These are phyloP conservation scores for Trichonephila clavata DNA, from an alignment of 1,140 invertebrate species.

Conservation along the genomic window DNA sequence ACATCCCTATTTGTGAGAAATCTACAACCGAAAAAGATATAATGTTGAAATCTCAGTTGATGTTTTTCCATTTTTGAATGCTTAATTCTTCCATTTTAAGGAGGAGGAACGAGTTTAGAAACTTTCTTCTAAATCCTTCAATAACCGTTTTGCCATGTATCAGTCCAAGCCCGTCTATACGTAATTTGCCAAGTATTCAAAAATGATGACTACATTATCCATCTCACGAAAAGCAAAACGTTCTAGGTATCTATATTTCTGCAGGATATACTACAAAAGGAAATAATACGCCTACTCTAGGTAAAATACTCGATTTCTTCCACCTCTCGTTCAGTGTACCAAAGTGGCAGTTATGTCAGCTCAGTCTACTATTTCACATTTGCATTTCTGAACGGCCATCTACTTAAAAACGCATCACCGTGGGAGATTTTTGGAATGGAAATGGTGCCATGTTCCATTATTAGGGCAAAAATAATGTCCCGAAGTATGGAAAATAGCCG, in stretches of 20 bases:
- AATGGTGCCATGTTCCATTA: conserved; percentile 57
- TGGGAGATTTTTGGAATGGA: conserved; percentile 28
- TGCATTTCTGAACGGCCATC: conserved; percentile 68
- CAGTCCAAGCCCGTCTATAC: no score
- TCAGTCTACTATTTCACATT: conserved; percentile 17
- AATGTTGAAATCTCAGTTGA: no score
- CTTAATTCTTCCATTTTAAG: no score
- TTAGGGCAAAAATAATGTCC: conserved; percentile 61
- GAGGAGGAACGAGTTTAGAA: no score
- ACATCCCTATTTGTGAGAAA: no score
- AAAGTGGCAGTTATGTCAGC: conserved; percentile 44
- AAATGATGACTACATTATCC: conserved; percentile 14
- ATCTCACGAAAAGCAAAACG: background rate
- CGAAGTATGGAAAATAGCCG: conserved; percentile 62
- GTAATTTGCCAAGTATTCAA: background rate
- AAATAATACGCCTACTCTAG: background rate
- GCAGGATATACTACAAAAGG: background rate
- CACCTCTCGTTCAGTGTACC: background rate
- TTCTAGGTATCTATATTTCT: background rate
- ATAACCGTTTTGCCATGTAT: no score
- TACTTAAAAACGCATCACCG: conserved; percentile 73
- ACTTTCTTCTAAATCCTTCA: no score
- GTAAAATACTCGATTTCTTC: background rate
- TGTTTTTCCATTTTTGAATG: no score
- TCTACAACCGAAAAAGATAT: no score